Percentiles rank a stretch among this genome's conserved stretches.
phyloP scores from a whole-genome alignment of 2,888 invertebrate species.

The Platycheirus rosarum region DNA sequence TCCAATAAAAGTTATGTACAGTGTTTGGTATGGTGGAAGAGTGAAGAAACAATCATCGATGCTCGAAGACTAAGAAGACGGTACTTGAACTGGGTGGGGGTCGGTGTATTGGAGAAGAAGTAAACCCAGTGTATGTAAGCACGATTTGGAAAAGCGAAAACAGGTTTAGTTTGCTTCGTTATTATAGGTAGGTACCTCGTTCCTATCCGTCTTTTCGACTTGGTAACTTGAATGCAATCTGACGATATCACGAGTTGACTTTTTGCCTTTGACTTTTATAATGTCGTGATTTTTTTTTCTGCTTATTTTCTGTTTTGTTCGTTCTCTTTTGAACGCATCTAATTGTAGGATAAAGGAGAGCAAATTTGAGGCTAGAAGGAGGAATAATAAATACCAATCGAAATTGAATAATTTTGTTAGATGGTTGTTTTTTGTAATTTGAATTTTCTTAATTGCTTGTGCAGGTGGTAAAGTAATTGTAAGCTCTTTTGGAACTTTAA shows the following conservation, averaged over 20 bases:
- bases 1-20: no score
- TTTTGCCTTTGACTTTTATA: slow-evolving; percentile 71
- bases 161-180: slow-evolving; percentile 64
- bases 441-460: slow-evolving; percentile 37
- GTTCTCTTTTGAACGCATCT: neutral
- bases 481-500: neutral
- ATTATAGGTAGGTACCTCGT: slow-evolving; percentile 21
- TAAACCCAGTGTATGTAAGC: slow-evolving; percentile 51
- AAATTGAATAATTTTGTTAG: slow-evolving; percentile 63
- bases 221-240: slow-evolving; percentile 48
- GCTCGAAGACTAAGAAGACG: slow-evolving; percentile 10
- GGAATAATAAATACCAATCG: slow-evolving; percentile 62
- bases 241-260: slow-evolving; percentile 73
- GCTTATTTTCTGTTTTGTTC: neutral
- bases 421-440: slow-evolving; percentile 25
- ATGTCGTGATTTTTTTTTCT: slow-evolving; percentile 37
- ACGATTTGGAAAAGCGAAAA: slow-evolving; percentile 68
- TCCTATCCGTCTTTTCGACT: neutral
- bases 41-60: slow-evolving; percentile 13
- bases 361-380: slow-evolving; percentile 3
- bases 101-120: slow-evolving; percentile 13
- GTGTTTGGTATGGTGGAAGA: slow-evolving; percentile 22
- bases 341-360: slow-evolving; percentile 1
- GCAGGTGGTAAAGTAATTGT: slow-evolving; percentile 47
- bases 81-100: no score